Base-by-base conservation (phyloP, 2,888 invertebrate species). In the Mystacides longicornis region DNA sequence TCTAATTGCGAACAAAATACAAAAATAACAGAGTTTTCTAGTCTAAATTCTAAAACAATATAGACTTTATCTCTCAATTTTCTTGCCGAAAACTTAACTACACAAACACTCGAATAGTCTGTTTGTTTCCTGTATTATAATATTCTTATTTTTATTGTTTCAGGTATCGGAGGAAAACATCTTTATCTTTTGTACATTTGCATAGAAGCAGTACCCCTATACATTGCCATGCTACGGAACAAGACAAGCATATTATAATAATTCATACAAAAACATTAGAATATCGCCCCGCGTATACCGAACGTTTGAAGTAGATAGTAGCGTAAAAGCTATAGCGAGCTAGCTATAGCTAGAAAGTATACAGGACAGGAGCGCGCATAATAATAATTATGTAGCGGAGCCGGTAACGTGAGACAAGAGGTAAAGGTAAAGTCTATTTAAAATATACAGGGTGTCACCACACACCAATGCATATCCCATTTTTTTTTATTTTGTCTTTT, bases 151-250 rank as follows among this genome's bases (percentile, higher is more conserved):
- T 37, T 37, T 37, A 37, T 37, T 37, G n/a, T 21, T 18, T 42
- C 19, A 48, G 53, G 22, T 53, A 53, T 47, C 53, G 22, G 53
- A 37, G 22, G 48, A 31, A 31, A 21, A 52, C 48, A 52, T 46
- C 46, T 46, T 37, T 33, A 31, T 47, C 31, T 11, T 37, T 37
- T 7, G 4, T 37, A 37, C 14, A 37, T 37, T 37, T 27, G 11
- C 27, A 27, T 27, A 27, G 11, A 7, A 14, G 16, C 7, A 7
- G 37, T 37, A 14, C 16, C 14, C 14, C 27, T 27, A 11, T 37
- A 37, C 37, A 37, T n/a, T 14, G 16, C 14, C 16, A 37, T 37
- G n/a, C 37, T 37, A 37, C 37, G 11, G 5, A 27, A 5, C 5
- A 7, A 27, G 7, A 27, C 11, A 27, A 5, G 27, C 11, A 27